A percentile compares a stretch with the other conserved stretches of the same genome.
These are phyloP conservation scores for Arctia plantaginis DNA, from an alignment of 2,888 invertebrate genomes.

Conservation along the genomic window DNA sequence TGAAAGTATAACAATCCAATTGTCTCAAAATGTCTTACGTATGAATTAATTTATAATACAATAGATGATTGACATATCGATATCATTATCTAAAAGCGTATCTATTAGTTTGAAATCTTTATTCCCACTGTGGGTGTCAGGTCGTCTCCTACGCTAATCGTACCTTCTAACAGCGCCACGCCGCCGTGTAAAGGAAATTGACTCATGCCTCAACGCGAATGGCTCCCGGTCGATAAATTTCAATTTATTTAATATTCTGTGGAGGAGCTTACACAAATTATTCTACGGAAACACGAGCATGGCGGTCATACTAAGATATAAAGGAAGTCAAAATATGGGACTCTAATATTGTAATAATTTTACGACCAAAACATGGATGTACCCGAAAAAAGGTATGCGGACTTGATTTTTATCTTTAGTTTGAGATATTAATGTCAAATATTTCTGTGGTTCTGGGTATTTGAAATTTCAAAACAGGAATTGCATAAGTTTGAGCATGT, in stretches of 20 bases:
- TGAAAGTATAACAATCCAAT: conserved; percentile 60
- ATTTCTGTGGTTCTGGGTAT: background rate
- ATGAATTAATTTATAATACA: conserved; percentile 67
- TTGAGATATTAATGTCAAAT: background rate
- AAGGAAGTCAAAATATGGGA: conserved; percentile 32
- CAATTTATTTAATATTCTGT: conserved; percentile 73
- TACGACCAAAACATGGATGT: conserved; percentile 25
- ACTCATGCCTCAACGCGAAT: conserved; percentile 57
- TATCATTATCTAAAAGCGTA: conserved; percentile 59
- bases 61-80: conserved; percentile 75
- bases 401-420: background rate
- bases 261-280: conserved; percentile 56
- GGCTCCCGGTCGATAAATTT: conserved; percentile 64
- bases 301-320: conserved; percentile 40
- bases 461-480: background rate
- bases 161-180: conserved; percentile 19
- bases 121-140: conserved; percentile 58
- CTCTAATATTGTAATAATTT: conserved; percentile 26
- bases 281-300: conserved; percentile 55
- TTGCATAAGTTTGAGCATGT: too few relatives aligned
- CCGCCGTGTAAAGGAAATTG: conserved; percentile 64
- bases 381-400: background rate
- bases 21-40: conserved; percentile 71
- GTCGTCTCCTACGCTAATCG: conserved; percentile 55
- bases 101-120: conserved; percentile 39